Percentiles rank a stretch among this genome's conserved stretches.
These are phyloP conservation scores for Bathynomus jamesi DNA, from an alignment of 1,140 invertebrate genomes.

Conservation along the genomic window DNA sequence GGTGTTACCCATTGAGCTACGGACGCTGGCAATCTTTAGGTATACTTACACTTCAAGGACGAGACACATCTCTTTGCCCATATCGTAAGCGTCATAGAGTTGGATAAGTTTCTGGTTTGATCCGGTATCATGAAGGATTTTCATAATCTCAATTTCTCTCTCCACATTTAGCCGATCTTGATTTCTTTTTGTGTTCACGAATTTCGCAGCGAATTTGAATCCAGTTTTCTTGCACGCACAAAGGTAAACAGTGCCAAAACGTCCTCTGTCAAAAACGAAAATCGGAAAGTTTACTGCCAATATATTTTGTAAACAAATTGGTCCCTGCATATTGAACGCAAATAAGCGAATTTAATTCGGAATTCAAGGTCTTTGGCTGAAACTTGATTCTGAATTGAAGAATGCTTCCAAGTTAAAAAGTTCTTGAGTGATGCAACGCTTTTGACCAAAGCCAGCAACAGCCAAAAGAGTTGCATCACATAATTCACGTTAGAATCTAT, in stretches of 20 bases:
- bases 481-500: too few species aligned
- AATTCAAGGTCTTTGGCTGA: too few species aligned
- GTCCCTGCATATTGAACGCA: background rate
- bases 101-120: conserved; percentile 84
- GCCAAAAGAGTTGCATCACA: too few species aligned
- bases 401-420: too few species aligned
- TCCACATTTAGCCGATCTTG: conserved; percentile 86
- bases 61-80: conserved; percentile 82
- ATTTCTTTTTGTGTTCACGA: conserved; percentile 71
- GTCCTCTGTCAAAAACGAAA: conserved; percentile 63
- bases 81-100: conserved; percentile 90
- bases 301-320: background rate
- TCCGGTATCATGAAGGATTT: conserved; percentile 56
- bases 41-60: conserved; percentile 95
- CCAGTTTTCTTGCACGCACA: conserved; percentile 76
- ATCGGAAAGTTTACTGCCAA: background rate
- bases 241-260: conserved; percentile 94
- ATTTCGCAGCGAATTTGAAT: conserved; percentile 81
- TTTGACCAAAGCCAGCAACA: background rate
- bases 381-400: too few species aligned
- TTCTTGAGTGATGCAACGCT: background rate
- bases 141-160: conserved; percentile 94
- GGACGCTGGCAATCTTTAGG: too few species aligned
- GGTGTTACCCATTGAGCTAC: too few species aligned
- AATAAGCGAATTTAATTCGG: background rate